Evolutionary conservation across 1,140 invertebrate species (phyloP).

Genomic region (Anoplophora glabripennis): DNA sequence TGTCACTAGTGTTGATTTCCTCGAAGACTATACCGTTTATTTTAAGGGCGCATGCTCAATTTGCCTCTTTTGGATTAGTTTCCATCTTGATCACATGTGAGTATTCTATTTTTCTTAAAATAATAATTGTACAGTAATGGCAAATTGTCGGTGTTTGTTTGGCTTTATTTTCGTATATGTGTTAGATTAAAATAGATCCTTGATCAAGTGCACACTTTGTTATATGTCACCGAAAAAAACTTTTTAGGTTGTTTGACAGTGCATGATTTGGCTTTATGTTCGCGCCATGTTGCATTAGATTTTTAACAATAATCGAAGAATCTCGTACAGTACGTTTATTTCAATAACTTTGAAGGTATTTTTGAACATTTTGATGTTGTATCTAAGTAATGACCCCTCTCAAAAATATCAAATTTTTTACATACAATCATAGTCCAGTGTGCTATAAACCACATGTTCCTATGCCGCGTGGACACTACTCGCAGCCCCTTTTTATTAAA

Average conservation of each 20-base stretch:
- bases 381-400: not conserved
- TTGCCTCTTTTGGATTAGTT: slow-evolving; percentile 57
- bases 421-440: slow-evolving; percentile 5
- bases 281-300: slow-evolving; percentile 48
- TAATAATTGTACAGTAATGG: not conserved
- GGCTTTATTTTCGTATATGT: too few relatives aligned
- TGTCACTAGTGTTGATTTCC: slow-evolving; percentile 20
- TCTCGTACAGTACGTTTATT: not conserved
- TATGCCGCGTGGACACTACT: slow-evolving; percentile 37
- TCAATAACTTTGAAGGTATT: not conserved
- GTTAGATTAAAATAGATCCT: too few relatives aligned
- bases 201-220: too few relatives aligned
- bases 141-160: too few relatives aligned
- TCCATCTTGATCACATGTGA: slow-evolving; percentile 65
- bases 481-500: not conserved
- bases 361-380: not conserved
- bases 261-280: slow-evolving; percentile 42
- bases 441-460: slow-evolving; percentile 27
- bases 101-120: slow-evolving; percentile 41
- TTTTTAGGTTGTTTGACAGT: slow-evolving; percentile 34
- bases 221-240: too few relatives aligned
- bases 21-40: slow-evolving; percentile 19
- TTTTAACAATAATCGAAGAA: slow-evolving; percentile 21
- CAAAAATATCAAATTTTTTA: too few relatives aligned
- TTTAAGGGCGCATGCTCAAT: slow-evolving; percentile 28